Percentiles rank a stretch among this genome's conserved stretches.
Conservation (phyloP, 2,888 invertebrate genomes). For the Eurytoma californica region DNA sequence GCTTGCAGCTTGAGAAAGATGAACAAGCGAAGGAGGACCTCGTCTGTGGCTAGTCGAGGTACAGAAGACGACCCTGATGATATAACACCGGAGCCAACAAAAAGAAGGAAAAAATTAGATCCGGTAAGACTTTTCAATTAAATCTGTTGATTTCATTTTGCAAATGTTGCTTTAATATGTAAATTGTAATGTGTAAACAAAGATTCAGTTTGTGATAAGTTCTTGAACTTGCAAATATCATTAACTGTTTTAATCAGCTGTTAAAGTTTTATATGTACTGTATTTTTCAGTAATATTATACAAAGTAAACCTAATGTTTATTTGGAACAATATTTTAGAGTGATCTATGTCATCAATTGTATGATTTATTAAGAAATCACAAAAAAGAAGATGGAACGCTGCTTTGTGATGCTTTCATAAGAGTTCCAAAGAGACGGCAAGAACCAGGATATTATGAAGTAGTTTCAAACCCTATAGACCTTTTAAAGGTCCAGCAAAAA, state of each 20-base stretch:
- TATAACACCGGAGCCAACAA: constrained; percentile 75
- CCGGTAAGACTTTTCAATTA: constrained; percentile 78
- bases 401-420: constrained; percentile 94
- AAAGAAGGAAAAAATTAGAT: constrained; percentile 84
- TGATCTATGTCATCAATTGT: constrained; percentile 93
- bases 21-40: constrained; percentile 89
- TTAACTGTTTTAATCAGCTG: too few species aligned
- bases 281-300: too few species aligned
- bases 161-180: too few species aligned
- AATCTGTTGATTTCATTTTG: not conserved
- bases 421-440: constrained; percentile 94
- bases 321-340: constrained; percentile 75
- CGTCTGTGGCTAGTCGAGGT: constrained; percentile 87
- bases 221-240: too few species aligned
- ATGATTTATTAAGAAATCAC: constrained; percentile 91
- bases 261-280: too few species aligned
- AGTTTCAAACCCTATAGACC: constrained; percentile 95
- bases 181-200: too few species aligned
- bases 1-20: constrained; percentile 71
- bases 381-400: constrained; percentile 94
- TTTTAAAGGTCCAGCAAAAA: constrained; percentile 96
- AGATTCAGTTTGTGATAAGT: too few species aligned
- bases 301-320: too few species aligned
- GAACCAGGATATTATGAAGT: constrained; percentile 95
- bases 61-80: constrained; percentile 85